Evolutionary conservation across 2,113 vertebrate genomes (phyloP).

Genomic region (Galemys pyrenaicus): DNA sequence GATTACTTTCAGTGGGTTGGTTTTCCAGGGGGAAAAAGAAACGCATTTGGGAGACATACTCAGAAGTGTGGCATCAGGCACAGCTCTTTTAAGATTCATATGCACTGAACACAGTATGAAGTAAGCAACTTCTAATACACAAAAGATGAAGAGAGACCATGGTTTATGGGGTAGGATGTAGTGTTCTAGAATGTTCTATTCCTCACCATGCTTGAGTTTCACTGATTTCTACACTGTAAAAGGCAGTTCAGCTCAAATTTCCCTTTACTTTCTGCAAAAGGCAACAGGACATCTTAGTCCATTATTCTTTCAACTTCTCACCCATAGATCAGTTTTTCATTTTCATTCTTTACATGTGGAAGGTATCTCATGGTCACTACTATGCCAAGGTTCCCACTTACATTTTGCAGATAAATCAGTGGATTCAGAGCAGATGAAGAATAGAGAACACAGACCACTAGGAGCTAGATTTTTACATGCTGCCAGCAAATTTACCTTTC

Average conservation of each 20-base stretch:
- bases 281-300: background rate
- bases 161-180: background rate
- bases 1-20: background rate
- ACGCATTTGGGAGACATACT: constrained; percentile 57
- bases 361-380: background rate
- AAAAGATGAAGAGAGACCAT: background rate
- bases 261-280: background rate
- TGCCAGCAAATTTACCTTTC: background rate
- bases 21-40: background rate
- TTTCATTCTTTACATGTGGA: background rate
- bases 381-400: background rate
- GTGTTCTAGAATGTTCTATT: constrained; percentile 45
- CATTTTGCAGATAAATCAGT: background rate
- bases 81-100: constrained; percentile 45
- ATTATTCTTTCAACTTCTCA: background rate
- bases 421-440: background rate
- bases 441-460: accelerated
- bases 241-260: background rate
- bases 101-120: constrained; percentile 26
- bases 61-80: constrained; percentile 10
- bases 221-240: background rate
- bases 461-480: background rate
- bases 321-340: background rate
- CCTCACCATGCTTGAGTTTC: background rate
- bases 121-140: constrained; percentile 7